Evolutionary conservation across 2,797 vertebrate species (phyloP), one percentile per base, ranked within the genome.

Genomic region (Tamandua tetradactyla): DNA sequence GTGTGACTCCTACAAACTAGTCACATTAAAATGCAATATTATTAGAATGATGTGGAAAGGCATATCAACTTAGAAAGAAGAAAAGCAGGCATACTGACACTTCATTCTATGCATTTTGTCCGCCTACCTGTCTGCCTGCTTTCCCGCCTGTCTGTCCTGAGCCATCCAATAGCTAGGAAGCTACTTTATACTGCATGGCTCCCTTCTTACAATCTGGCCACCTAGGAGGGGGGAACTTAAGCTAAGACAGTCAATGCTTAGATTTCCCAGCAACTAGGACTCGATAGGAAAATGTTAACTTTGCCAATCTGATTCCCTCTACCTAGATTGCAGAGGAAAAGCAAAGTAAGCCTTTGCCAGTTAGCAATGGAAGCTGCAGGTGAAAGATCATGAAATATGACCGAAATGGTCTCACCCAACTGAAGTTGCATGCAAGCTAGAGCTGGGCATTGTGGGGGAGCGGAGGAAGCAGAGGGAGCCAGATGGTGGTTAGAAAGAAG

Each of bases 251-350:
- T 27, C 17, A n/a, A 27, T 4, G n/a, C 44, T 66, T 78, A 80
- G 49, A 44, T 80, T 87, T 90, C 86, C 72, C 88, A 30, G 37
- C 40, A 72, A 94, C 68, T 52, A 17, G n/a, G 72, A 93, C 91
- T 52, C 85, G 92, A 69, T 44, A 68, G 66, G 83, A 57, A 92
- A 83, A 92, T 15, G 75, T 91, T 27, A 27, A 64, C 69, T 71
- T 55, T 8, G 61, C 72, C 76, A 57, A 40, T 61, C 59, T 35
- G 59, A 87, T 30, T 72, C 49, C 69, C 61, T 85, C 55, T 9
- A 12, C 35, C 55, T 64, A 9, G 47, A 71, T 59, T 64, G 13
- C 20, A 83, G 76, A 83, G 11, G 8, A 27, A 66, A 42, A 59
- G 74, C 30, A 18, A 86, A 57, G n/a, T 4, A 27, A 61, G 30